Conservation (phyloP, 2,797 vertebrate genomes). For the Varecia variegata region DNA sequence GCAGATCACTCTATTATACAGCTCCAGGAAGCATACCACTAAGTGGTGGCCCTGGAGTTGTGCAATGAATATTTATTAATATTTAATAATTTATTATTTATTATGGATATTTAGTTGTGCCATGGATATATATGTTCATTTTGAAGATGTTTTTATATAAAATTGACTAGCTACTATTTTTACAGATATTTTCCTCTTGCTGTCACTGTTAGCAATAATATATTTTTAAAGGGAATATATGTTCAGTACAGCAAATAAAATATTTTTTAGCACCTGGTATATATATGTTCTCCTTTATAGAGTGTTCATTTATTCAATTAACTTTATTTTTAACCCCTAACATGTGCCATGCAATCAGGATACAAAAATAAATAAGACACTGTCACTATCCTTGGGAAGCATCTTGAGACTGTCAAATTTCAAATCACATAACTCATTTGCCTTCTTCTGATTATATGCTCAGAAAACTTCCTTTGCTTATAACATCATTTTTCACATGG, state of each 20-base stretch:
- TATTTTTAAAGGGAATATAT: neutral
- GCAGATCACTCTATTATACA: neutral
- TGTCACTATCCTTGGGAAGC: neutral
- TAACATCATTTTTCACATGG: neutral
- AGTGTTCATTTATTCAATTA: neutral
- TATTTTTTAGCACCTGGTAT: neutral
- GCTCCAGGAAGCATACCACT: neutral
- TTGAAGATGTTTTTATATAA: neutral
- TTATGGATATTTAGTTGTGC: neutral
- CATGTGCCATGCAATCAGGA: neutral
- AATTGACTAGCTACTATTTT: neutral
- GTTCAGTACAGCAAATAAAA: constrained; percentile 13
- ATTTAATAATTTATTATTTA: neutral
- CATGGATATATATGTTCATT: neutral
- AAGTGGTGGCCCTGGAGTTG: neutral
- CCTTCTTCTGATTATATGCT: constrained; percentile 12
- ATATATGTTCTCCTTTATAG: neutral
- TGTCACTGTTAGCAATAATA: neutral
- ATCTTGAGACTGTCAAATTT: neutral
- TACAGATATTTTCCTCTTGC: neutral
- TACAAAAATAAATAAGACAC: neutral
- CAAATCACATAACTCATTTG: constrained; percentile 27
- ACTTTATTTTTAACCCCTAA: neutral
- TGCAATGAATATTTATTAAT: neutral
- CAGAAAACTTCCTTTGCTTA: neutral